Evolutionary conservation across 2,888 invertebrate genomes (phyloP), one percentile per base, ranked within the genome.

Genomic region (Habroteleia sp.): DNA sequence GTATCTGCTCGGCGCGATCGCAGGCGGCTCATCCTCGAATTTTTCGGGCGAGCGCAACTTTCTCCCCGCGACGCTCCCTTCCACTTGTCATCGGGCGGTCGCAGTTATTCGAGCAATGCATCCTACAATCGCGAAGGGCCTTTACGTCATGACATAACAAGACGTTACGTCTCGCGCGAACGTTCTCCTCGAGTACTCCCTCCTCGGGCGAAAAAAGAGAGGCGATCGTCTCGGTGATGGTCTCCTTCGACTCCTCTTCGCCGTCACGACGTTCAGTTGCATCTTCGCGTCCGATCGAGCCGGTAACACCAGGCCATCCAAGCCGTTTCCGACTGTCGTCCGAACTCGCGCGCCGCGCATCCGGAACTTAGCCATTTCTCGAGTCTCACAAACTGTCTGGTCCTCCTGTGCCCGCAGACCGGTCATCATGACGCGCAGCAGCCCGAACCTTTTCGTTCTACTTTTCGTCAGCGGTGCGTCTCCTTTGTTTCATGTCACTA

Each of bases 181-280:
- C 77, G 74, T 77, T 77, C 77, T 77, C 77, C 52, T 62, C 74
- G 44, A 25, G 25, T 50, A 20, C 52, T 77, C 75, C 69, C 77
- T 69, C 66, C 75, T 62, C 69, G 37, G 27, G 35, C 31, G 48
- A 69, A 68, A 68, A 68, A 68, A 77, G 77, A 71, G 72, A 65
- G 77, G 69, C 73, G 10, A 66, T 74, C 73, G 60, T 74, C 39
- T 48, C 39, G 52, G 65, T 54, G 77, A 71, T 74, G 73, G 69
- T 80, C 76, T 77, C 77, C 74, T 66, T 74, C 42, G 42, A 60
- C 78, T 80, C 77, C 79, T 83, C 83, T 84, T 82, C 83, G 80
- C 65, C 77, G 66, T 74, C 77, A 69, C 75, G 80, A 81, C 85
- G 84, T 83, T 87, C 83, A 87, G 86, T 87, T 85, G 83, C 82